Evolutionary conservation across 2,888 invertebrate genomes (phyloP), one percentile per base, ranked within the genome.

Genomic region (Lamellibrachia columna): DNA sequence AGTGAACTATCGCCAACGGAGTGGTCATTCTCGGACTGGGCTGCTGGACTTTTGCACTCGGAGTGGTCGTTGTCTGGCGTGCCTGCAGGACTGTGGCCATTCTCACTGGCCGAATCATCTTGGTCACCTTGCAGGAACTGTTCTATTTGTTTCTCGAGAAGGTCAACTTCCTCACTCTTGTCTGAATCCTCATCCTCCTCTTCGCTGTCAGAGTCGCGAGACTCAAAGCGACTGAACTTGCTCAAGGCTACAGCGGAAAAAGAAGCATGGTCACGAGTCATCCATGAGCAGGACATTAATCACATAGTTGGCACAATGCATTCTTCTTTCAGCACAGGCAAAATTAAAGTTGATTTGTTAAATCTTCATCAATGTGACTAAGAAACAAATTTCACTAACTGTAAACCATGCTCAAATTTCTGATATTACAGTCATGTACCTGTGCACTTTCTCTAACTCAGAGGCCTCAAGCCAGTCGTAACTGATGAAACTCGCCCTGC

Each of bases 151-250:
- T 75, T 75, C 75, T 75, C 75, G 22, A 75, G 75, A 6, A 75
- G 22, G 22, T 75, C 75, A 75, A 75, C 75, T 75, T 75, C 75
- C 75, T 75, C 75, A 1, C 22, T 22, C 22, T 75, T 75, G 22
- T 60, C 60, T n/a, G 15, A 15, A 22, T 75, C 75, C n/a, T 75
- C 75, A 15, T 75, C 75, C 75, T 75, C 75, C 75, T 75, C 75
- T 75, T 75, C 75, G n/a, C 75, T 75, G 22, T 75, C 75, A 15
- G 75, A 75, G 75, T 75, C 75, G 15, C n/a, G 75, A 6, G 75
- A 75, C 75, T 75, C 75, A 22, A 75, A 75, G 75, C 75, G 75
- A n/a, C 75, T 75, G 75, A 75, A 75, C 75, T 75, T 75, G 75
- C 75, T 75, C 22, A n/a, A 75, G 4, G 75, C 75, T 75, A 22